Conservation (phyloP, 2,888 invertebrate species). For the Phengaris alcon region DNA sequence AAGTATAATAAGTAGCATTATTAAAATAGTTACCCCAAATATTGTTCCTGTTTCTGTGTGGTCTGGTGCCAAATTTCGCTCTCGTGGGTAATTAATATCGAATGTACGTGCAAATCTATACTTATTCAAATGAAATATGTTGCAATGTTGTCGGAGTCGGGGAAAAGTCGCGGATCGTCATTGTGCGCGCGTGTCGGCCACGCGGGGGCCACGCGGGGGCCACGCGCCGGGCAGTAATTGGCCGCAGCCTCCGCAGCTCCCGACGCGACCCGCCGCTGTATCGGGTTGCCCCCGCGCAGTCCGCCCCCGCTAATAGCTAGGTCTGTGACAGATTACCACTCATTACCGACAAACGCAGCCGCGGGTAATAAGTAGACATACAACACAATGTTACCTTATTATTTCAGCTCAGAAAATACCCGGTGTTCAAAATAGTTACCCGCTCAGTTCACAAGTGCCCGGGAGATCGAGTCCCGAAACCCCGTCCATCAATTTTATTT, state of each 20-base stretch:
- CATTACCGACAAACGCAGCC: conserved; percentile 11
- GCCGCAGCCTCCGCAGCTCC: not conserved
- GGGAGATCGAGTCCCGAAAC: no score
- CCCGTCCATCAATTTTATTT: no score
- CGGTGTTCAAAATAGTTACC: no score
- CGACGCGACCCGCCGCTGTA: conserved; percentile 33
- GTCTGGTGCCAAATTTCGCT: conserved; percentile 1
- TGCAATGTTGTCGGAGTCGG: conserved; percentile 5
- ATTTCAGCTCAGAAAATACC: not conserved
- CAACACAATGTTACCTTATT: not conserved
- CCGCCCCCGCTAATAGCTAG: conserved; percentile 31
- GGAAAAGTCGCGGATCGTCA: conserved; percentile 7
- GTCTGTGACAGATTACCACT: conserved; percentile 6
- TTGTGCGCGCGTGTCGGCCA: conserved; percentile 31
- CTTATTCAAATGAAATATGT: conserved; percentile 24
- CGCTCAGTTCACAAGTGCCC: no score
- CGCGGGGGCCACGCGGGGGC: conserved; percentile 44
- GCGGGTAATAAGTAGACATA: conserved; percentile 10
- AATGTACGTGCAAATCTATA: conserved; percentile 3
- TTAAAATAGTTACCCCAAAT: conserved; percentile 12
- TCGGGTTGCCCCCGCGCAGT: conserved; percentile 40
- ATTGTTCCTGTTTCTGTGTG: not conserved
- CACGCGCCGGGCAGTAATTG: conserved; percentile 21
- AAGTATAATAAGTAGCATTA: not conserved
- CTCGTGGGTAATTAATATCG: conserved; percentile 20